Evolutionary conservation across 1,140 invertebrate species (phyloP), one percentile per base, ranked within the genome.

Genomic region (Tribolium madens): DNA sequence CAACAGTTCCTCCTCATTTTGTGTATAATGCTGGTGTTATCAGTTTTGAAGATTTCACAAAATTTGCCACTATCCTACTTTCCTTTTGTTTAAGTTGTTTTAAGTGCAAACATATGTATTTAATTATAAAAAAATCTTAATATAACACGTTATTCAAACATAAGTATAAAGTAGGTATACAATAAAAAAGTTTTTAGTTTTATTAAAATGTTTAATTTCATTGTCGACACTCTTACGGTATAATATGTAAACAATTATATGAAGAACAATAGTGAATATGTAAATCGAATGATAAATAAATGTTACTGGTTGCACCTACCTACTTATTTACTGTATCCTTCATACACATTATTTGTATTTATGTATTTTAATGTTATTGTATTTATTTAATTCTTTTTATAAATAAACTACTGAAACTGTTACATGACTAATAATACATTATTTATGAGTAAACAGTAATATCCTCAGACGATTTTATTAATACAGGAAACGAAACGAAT

Each of bases 1-100:
- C 57, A 31, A 31, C 13, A 9, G 52, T 64, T 64, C 57, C 57
- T 21, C 10, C 57, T 21, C 10, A 33, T 64, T 64, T 64, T 64
- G 18, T 21, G 3, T n/a, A 33, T 64, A 3, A 64, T n/a, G 1
- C 21, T 26, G 0, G 21, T 26, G 6, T 26, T 26, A 17, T 53
- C 15, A 9, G 12, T 53, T 60, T 57, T 60, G 12, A 26, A 26
- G 53, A 7, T 21, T 60, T 60, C 7, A 26, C 9, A 18, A 60
- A 21, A 60, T 26, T 60, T 60, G 53, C 12, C 17, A 21, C 10
- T 17, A 60, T 60, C 53, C 36, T 42, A 42, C 36, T 42, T 42
- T 50, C 15, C 10, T 3, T n/a, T 7, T 0, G 46, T 7, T 47
- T 47, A 47, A 14, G 13, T 12, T 12, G 10, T 47, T n/a, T n/a